These are phyloP conservation scores for Chrysocyon brachyurus DNA, from an alignment of 2,797 vertebrate species.

Conservation along the genomic window DNA sequence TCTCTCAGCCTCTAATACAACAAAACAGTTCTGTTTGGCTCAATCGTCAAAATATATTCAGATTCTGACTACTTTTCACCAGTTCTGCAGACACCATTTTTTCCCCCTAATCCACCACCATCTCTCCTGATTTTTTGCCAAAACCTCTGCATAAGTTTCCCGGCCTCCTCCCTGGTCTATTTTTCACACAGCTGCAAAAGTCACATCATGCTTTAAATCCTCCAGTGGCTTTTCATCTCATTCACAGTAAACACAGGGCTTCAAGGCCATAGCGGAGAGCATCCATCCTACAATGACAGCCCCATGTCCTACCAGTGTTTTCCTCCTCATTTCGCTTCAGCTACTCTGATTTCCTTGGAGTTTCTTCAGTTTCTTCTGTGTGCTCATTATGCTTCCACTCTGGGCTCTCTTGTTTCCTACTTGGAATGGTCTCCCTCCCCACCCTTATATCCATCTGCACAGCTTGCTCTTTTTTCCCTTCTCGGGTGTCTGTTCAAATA, in stretches of 20 bases:
- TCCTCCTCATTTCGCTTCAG: background rate
- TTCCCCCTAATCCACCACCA: background rate
- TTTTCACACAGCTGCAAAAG: background rate
- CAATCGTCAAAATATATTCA: background rate
- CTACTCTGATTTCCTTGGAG: background rate
- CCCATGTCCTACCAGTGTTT: background rate
- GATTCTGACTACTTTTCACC: background rate
- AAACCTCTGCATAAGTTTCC: background rate
- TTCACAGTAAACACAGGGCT: background rate
- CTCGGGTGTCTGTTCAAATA: background rate
- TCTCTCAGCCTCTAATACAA: background rate
- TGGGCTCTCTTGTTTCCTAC: background rate
- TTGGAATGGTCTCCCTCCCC: background rate
- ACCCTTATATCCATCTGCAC: background rate
- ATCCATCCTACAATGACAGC: background rate
- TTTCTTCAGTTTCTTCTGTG: background rate
- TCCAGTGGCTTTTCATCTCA: background rate
- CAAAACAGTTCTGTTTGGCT: background rate
- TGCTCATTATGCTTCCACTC: background rate
- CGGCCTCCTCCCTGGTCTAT: background rate
- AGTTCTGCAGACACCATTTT: background rate
- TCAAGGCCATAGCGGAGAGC: background rate
- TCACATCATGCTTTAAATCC: background rate
- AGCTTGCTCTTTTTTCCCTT: background rate
- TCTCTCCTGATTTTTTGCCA: background rate